Conservation (phyloP, 2,888 invertebrate genomes). For the Apamea epomidion region DNA sequence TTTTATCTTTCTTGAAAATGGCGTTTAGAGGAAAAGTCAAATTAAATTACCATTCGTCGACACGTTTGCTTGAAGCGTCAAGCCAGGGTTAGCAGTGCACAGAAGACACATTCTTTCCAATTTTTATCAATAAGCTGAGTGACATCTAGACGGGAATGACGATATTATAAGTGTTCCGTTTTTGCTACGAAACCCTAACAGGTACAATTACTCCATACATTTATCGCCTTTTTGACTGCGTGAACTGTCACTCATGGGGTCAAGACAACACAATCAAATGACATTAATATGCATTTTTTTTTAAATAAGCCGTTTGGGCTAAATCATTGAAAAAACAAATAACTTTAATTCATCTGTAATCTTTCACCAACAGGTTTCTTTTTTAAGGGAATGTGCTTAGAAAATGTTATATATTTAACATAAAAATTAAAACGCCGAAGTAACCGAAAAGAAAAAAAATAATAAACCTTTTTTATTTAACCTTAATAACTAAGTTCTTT, state of each 20-base stretch:
- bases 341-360: not conserved
- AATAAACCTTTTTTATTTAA: too few relatives aligned
- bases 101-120: not conserved
- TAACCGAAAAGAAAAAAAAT: too few relatives aligned
- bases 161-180: not conserved
- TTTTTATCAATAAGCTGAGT: not conserved
- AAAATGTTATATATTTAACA: not conserved
- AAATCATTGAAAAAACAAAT: not conserved
- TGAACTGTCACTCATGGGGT: not conserved
- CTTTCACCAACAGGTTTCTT: not conserved
- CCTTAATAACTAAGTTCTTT: too few relatives aligned
- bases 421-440: too few relatives aligned
- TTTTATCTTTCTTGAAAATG: slow-evolving; percentile 8
- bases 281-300: too few relatives aligned
- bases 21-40: not conserved
- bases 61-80: not conserved
- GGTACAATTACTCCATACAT: too few relatives aligned
- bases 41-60: not conserved
- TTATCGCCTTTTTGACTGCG: not conserved
- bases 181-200: not conserved
- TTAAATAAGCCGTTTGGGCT: too few relatives aligned
- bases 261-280: not conserved
- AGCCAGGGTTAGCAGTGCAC: not conserved
- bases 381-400: not conserved
- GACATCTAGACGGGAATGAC: not conserved